Conservation (phyloP, 2,797 vertebrate species). For the Spondyliosoma cantharus region DNA sequence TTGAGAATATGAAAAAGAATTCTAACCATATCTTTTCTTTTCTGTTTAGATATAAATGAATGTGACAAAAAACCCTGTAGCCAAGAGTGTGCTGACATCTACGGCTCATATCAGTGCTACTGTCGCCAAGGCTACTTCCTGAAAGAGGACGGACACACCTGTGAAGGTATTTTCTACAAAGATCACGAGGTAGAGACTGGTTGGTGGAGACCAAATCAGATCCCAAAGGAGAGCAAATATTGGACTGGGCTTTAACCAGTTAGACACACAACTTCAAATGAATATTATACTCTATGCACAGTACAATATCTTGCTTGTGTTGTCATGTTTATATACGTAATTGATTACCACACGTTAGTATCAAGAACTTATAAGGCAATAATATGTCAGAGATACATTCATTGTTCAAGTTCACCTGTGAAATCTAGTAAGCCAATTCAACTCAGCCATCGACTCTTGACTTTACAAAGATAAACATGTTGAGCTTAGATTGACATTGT, state of each 20-base stretch:
- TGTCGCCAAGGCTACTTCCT: constrained; percentile 94
- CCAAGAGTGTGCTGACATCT: constrained; percentile 95
- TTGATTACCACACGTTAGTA: neutral
- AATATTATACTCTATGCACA: neutral
- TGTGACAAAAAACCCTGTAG: constrained; percentile 90
- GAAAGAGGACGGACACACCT: constrained; percentile 91
- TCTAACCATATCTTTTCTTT: constrained; percentile 2
- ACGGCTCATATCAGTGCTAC: constrained; percentile 97
- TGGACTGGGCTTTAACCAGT: neutral
- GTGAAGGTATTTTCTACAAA: constrained; percentile 86
- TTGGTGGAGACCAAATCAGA: neutral
- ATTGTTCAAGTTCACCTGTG: too few relatives aligned
- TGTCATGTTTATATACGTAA: neutral
- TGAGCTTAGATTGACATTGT: neutral
- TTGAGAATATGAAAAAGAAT: neutral
- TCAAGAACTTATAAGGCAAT: neutral
- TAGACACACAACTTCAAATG: neutral
- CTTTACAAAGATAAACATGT: neutral
- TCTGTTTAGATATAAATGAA: constrained; percentile 91
- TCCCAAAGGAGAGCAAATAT: neutral
- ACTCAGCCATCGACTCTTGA: neutral
- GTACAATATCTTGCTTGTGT: neutral
- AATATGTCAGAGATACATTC: neutral
- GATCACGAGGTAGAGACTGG: neutral
- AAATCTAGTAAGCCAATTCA: too few relatives aligned